Conservation (phyloP, 1,140 invertebrate species). For the Cotesia typhae region DNA sequence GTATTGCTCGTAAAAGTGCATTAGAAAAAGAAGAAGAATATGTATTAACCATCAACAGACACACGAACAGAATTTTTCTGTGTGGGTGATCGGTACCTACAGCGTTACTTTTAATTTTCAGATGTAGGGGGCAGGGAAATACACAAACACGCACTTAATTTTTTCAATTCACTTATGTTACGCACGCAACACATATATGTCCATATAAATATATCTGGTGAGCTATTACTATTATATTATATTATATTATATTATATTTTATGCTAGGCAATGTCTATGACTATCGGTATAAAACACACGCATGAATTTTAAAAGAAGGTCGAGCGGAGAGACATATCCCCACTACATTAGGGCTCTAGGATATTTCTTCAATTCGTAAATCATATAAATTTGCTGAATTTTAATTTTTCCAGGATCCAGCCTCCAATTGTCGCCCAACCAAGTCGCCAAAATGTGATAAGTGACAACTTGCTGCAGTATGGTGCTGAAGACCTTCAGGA, state of each 20-base stretch:
- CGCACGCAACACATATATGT: conserved; percentile 42
- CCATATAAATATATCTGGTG: conserved; percentile 45
- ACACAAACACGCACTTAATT: conserved; percentile 38
- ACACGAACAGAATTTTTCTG: not conserved
- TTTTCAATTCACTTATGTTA: conserved; percentile 33
- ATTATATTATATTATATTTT: no score
- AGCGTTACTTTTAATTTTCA: not conserved
- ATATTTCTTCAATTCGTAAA: not conserved
- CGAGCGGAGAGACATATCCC: conserved; percentile 48
- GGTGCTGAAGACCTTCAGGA: no score
- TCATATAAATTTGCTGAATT: not conserved
- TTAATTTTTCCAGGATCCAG: no score
- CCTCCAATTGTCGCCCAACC: no score
- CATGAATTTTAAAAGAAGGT: conserved; percentile 60
- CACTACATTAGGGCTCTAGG: conserved; percentile 13
- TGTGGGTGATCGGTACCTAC: not conserved
- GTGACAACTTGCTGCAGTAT: no score
- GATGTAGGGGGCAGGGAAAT: conserved; percentile 14
- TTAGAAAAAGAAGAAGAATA: not conserved
- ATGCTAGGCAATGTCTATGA: no score
- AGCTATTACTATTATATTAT: no score
- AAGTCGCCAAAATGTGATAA: no score
- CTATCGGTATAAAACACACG: conserved; percentile 47
- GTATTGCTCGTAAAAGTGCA: conserved; percentile 23
- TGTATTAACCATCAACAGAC: not conserved